Base-by-base conservation (phyloP, 2,888 invertebrate genomes). In the Sipunculus nudus region DNA sequence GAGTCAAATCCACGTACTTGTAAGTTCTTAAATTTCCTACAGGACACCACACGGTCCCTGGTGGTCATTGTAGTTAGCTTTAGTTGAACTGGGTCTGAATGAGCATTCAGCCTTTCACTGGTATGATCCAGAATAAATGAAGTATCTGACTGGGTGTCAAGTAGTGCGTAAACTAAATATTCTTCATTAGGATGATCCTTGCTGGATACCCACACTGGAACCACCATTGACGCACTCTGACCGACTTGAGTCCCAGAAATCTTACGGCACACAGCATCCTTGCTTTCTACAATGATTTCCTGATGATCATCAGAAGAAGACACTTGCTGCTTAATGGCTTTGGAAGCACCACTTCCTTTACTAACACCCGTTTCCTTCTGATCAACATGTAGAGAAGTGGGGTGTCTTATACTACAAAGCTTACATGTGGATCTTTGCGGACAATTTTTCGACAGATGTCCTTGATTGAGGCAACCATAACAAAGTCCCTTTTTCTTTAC, bases 131-230 rank as follows among this genome's bases (percentile, higher is more conserved):
- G 26, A 21, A 68, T 40, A 23, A 49, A 70, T 6, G 60, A 63
- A 5, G 67, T 65, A 47, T 72, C 68, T n/a, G 57, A 54, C 35
- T 68, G 65, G 16, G 68, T 59, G 52, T 72, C 72, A 2, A 72
- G 38, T 16, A 72, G 29, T 2, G 68, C 70, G 55, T 72, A 72
- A 1, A 71, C 61, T 3, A 71, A 35, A 10, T n/a, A 19, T 57
- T 70, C 71, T 23, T 35, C 31, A 3, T 58, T 35, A 25, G 66
- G 69, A 16, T 49, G 46, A 16, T 48, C 31, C 5, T 41, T 23
- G 40, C 47, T 52, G 5, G 64, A 63, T 6, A 71, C 28, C 47
- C 56, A 67, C 6, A 70, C 70, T 13, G 70, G 70, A 1, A 71
- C 50, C 46, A 73, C 61, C 60, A 59, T 54, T 16, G 63, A 59